Evolutionary conservation across 2,888 invertebrate genomes (phyloP).

Genomic region (Aleiodes testaceus): DNA sequence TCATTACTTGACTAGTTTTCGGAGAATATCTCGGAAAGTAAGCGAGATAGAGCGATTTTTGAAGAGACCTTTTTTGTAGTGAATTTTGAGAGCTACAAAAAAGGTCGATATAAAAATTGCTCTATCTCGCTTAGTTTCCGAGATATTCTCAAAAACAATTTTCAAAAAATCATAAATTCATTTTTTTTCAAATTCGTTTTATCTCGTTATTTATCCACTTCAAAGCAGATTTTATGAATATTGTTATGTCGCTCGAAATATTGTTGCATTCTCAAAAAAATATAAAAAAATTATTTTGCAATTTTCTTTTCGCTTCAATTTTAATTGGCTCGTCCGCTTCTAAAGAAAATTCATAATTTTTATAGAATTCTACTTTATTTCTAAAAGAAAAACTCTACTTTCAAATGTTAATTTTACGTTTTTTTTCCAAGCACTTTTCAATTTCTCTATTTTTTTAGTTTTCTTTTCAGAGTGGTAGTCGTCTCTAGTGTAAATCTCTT

Average conservation of each 20-base stretch:
- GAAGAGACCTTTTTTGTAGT: no score
- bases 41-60: neutral
- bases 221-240: neutral
- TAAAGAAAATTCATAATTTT: slow-evolving; percentile 5
- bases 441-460: neutral
- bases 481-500: slow-evolving; percentile 20
- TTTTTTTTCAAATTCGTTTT: no score
- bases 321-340: slow-evolving; percentile 11
- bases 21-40: no score
- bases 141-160: no score
- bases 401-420: neutral
- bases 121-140: no score
- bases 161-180: no score
- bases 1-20: neutral
- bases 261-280: slow-evolving; percentile 6
- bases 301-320: slow-evolving; percentile 7
- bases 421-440: slow-evolving; percentile 5
- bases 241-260: slow-evolving; percentile 13
- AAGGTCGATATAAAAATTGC: no score
- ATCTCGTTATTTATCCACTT: neutral
- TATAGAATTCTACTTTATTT: neutral
- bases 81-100: no score
- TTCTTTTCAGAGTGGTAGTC: slow-evolving; percentile 30
- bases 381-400: neutral
- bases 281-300: neutral